Percentiles rank a stretch among this genome's conserved stretches.
phyloP scores from a whole-genome alignment of 2,113 vertebrate genomes.

The Pungitius pungitius region DNA sequence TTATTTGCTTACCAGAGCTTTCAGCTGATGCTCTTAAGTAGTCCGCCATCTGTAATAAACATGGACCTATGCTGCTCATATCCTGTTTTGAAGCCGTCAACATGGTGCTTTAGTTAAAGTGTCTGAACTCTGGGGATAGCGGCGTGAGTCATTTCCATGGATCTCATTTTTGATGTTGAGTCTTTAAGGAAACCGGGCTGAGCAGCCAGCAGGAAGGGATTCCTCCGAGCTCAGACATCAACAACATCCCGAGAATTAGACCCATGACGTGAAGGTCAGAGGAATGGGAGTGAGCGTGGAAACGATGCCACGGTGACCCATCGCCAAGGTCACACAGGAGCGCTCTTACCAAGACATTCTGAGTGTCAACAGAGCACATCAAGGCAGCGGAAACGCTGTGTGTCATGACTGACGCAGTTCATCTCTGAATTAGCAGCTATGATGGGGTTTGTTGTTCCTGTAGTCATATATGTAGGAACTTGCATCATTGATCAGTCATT shows the following conservation, averaged over 20 bases:
- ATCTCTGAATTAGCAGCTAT: conserved; percentile 48
- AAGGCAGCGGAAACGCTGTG: conserved; percentile 71
- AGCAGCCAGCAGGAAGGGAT: conserved; percentile 82
- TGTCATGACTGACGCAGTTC: conserved; percentile 70
- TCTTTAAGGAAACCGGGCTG: conserved; percentile 78
- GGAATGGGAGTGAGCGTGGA: conserved; percentile 70
- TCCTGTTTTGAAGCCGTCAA: conserved; percentile 85
- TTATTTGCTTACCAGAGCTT: conserved; percentile 62
- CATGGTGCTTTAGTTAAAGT: conserved; percentile 71
- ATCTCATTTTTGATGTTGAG: conserved; percentile 81
- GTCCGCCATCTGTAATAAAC: conserved; percentile 76
- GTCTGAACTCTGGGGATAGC: conserved; percentile 68
- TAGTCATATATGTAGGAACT: conserved; percentile 19
- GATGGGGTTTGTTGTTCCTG: conserved; percentile 49
- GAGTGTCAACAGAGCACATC: conserved; percentile 72
- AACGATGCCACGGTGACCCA: conserved; percentile 70
- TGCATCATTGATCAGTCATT: conserved; percentile 37
- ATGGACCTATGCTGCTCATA: conserved; percentile 67
- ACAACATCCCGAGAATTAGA: conserved; percentile 75
- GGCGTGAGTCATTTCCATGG: conserved; percentile 80
- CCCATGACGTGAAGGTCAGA: conserved; percentile 53
- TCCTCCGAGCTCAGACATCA: conserved; percentile 79
- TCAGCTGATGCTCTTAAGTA: conserved; percentile 68
- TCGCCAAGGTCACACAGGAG: conserved; percentile 74
- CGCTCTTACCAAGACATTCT: conserved; percentile 58